These are phyloP conservation scores for Ganaspis brasiliensis DNA, from an alignment of 2,888 invertebrate genomes.

Conservation along the genomic window DNA sequence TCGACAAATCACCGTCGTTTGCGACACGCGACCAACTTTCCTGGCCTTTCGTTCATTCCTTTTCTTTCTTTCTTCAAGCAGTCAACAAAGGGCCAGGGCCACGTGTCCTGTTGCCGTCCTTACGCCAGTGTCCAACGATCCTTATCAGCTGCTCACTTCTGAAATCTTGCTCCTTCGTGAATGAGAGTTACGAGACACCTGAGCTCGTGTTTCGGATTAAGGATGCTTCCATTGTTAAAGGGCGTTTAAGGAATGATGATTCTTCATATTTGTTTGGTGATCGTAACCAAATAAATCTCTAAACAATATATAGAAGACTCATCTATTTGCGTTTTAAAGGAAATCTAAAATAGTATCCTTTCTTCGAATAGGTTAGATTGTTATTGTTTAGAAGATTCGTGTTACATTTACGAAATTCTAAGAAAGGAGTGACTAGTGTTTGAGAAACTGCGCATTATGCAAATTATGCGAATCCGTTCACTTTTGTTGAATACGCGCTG, in stretches of 20 bases:
- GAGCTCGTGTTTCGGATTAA: constrained; percentile 7
- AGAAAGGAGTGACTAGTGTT: neutral
- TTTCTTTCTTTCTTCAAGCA: constrained; percentile 53
- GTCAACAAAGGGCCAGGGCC: constrained; percentile 46
- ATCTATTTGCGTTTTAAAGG: no score
- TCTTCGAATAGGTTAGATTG: no score
- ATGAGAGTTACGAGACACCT: constrained; percentile 18
- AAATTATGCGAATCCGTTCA: constrained; percentile 26
- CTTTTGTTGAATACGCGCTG: neutral
- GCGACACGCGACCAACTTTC: constrained; percentile 77
- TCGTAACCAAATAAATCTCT: no score
- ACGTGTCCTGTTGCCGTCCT: constrained; percentile 49
- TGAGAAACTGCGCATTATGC: constrained; percentile 3
- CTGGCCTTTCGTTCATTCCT: constrained; percentile 55
- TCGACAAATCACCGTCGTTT: constrained; percentile 74
- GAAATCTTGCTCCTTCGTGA: constrained; percentile 34
- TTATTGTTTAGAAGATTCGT: no score
- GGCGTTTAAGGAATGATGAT: no score
- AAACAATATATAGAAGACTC: no score
- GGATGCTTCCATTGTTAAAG: no score
- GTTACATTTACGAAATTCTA: no score
- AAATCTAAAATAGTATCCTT: no score
- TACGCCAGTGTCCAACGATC: constrained; percentile 52
- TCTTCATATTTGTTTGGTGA: no score
- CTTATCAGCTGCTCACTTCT: constrained; percentile 54